Conservation (phyloP, 2,113 vertebrate genomes). For the Orthochromis indermauri region DNA sequence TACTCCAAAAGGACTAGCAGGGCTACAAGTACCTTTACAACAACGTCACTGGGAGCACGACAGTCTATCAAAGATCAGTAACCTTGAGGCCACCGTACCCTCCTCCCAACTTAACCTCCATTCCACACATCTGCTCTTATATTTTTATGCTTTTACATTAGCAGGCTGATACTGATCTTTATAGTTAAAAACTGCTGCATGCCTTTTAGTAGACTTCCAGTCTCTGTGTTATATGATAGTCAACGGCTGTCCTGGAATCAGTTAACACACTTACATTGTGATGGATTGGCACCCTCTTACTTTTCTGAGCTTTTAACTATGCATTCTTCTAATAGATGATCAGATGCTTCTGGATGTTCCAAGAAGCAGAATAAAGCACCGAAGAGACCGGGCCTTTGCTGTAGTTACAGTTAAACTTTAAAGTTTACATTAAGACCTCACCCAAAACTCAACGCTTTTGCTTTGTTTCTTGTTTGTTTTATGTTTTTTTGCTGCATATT, state of each 20-base stretch:
- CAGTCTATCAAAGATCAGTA: neutral
- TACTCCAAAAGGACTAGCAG: constrained; percentile 13
- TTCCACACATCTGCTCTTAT: neutral
- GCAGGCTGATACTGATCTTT: neutral
- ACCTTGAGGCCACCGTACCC: neutral
- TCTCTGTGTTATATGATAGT: neutral
- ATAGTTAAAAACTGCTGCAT: neutral
- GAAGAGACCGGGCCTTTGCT: neutral
- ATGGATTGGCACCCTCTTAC: neutral
- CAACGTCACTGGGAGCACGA: neutral
- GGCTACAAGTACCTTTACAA: neutral
- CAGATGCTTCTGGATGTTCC: neutral
- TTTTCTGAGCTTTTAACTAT: neutral
- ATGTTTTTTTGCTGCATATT: neutral
- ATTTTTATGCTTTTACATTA: neutral
- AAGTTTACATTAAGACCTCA: neutral
- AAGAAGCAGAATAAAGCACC: neutral
- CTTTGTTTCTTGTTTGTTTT: neutral
- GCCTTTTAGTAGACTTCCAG: neutral
- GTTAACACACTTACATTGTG: neutral
- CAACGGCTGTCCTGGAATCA: neutral
- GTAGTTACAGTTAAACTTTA: neutral
- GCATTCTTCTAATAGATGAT: neutral
- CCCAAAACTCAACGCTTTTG: neutral
- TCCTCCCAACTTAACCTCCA: neutral